These are phyloP conservation scores for Tetragonula clypearis DNA, from an alignment of 1,140 invertebrate genomes.

Conservation along the genomic window DNA sequence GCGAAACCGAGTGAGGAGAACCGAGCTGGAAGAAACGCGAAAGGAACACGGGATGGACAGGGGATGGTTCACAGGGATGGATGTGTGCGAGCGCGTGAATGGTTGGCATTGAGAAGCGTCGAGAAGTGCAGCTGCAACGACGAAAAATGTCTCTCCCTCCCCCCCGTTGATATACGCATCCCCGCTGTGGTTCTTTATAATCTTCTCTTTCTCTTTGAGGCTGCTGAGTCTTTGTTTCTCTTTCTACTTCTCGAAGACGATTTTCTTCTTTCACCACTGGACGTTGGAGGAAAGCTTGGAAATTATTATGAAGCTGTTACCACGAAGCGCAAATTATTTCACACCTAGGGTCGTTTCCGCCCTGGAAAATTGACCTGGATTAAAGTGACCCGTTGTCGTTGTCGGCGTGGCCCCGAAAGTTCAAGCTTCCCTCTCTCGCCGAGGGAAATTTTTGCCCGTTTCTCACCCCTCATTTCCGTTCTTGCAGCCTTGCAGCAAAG, in stretches of 20 bases:
- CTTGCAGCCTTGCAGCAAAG: background rate
- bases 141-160: constrained; percentile 25
- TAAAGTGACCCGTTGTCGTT: background rate
- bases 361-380: background rate
- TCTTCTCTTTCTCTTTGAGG: background rate
- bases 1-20: constrained; percentile 7
- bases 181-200: background rate
- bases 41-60: constrained; percentile 41
- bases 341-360: background rate
- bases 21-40: constrained; percentile 5
- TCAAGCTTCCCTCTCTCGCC: background rate
- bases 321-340: background rate
- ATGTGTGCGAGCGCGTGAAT: constrained; percentile 56
- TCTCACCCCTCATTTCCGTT: background rate
- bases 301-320: background rate
- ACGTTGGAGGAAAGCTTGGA: background rate
- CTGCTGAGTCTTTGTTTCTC: background rate
- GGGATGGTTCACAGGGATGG: constrained; percentile 20
- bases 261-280: background rate
- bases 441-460: background rate
- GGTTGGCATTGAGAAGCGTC: constrained; percentile 61
- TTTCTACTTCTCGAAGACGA: background rate
- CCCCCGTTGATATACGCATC: constrained; percentile 2
- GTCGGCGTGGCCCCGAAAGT: background rate
- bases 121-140: constrained; percentile 42